Conservation (phyloP, 2,888 invertebrate species). For the Drosophila falleni region DNA sequence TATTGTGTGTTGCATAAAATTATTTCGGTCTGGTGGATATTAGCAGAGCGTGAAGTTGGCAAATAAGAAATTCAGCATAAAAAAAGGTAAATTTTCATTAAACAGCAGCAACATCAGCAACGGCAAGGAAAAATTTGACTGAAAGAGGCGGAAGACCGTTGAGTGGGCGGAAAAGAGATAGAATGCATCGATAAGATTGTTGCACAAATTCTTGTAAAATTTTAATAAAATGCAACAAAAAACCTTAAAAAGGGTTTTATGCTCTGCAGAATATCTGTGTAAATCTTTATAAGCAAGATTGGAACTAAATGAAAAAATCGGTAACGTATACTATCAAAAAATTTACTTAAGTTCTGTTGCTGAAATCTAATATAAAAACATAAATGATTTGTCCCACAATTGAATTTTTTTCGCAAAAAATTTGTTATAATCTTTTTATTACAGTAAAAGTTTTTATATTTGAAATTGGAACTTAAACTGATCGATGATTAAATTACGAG, state of each 20-base stretch:
- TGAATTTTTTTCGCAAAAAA: too few relatives aligned
- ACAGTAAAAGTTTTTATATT: too few relatives aligned
- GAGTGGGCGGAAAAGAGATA: constrained; percentile 49
- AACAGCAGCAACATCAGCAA: constrained; percentile 53
- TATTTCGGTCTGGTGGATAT: constrained; percentile 85
- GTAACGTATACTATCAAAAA: too few relatives aligned
- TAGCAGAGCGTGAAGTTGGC: constrained; percentile 86
- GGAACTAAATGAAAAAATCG: neutral
- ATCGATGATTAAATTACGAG: too few relatives aligned
- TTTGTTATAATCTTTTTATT: too few relatives aligned
- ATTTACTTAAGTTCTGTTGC: too few relatives aligned
- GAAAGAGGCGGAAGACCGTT: constrained; percentile 31
- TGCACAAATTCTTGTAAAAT: constrained; percentile 22
- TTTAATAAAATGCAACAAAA: constrained; percentile 13
- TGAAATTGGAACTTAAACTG: too few relatives aligned
- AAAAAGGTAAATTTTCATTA: constrained; percentile 75
- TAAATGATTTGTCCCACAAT: too few relatives aligned
- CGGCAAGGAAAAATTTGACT: constrained; percentile 25
- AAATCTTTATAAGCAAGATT: neutral
- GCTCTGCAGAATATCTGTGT: constrained; percentile 9
- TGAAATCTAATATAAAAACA: too few relatives aligned
- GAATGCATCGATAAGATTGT: constrained; percentile 43
- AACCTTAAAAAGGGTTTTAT: constrained; percentile 18
- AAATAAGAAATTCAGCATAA: constrained; percentile 82
- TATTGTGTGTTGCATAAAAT: constrained; percentile 85